Base-by-base conservation (phyloP, 1,140 invertebrate genomes). In the Sweltsa coloradensis region DNA sequence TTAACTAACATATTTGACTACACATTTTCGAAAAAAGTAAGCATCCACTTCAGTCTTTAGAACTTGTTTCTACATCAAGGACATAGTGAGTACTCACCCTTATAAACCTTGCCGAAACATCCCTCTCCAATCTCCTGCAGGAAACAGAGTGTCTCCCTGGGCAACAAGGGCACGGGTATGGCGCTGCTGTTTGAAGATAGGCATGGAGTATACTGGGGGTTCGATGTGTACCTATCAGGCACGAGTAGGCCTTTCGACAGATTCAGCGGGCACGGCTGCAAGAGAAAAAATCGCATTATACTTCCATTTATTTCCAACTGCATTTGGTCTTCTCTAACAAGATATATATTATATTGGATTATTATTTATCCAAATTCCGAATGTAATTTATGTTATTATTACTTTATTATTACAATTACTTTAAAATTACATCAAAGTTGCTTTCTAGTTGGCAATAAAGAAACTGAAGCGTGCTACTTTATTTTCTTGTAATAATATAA, bases 91-190 rank as follows among this genome's bases (percentile, higher is more conserved):
- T 39, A 41, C 55, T 61, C 68, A 87, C 85, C 86, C 81, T 83
- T 89, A 57, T 78, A 88, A 26, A 92, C 89, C 68, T 89, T 89
- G n/a, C 88, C 89, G 58, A 91, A 93, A 57, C 85, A 90, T 2
- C 89, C 89, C 65, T 92, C 87, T 1, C 89, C 89, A 36, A 92
- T 84, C 53, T 87, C 83, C 52, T 85, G 74, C 0, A 81, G 53
- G 57, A 89, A 81, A 21, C 34, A 27, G 9, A 92, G 63, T 1
- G 73, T 72, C 34, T 82, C 78, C 40, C 75, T 65, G 34, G 67
- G 59, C 55, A 85, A 59, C 36, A 81, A 67, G 1, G 74, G 76
- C 3, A 85, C 73, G 34, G 69, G 67, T 46, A 71, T 70, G 34
- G 68, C 70, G 19, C 47, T 51, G 19, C 41, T 45, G 23, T 55